Conservation (phyloP, 2,113 vertebrate species). For the Crocuta crocuta region DNA sequence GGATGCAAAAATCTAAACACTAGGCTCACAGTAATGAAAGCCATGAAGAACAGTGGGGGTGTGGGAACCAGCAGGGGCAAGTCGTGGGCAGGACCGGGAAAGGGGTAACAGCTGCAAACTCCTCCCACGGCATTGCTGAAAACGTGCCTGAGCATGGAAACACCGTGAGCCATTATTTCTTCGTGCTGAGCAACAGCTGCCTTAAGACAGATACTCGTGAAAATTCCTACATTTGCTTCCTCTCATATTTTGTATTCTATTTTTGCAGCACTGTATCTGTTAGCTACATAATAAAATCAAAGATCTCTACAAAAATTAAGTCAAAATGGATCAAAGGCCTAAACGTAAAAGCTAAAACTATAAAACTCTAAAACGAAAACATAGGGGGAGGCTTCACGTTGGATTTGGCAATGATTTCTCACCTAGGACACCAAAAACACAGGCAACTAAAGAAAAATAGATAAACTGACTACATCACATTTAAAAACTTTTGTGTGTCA, state of each 20-base stretch:
- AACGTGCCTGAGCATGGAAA: neutral
- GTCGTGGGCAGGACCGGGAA: neutral
- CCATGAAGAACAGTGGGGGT: neutral
- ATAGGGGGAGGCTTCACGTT: neutral
- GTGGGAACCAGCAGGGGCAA: neutral
- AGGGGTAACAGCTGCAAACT: neutral
- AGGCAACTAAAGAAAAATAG: neutral
- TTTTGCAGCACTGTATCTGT: neutral
- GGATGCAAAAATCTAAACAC: neutral
- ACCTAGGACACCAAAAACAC: neutral
- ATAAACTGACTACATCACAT: neutral
- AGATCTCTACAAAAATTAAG: neutral
- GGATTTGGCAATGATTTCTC: neutral
- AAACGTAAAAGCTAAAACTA: conserved; percentile 10
- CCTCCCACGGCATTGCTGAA: neutral
- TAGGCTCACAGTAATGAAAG: neutral
- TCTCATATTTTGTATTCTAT: neutral
- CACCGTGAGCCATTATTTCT: neutral
- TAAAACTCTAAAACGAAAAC: neutral
- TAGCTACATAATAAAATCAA: neutral
- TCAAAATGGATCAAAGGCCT: neutral
- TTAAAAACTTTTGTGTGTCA: neutral
- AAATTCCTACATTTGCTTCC: neutral
- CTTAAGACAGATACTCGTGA: neutral
- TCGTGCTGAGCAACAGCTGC: neutral